These are phyloP conservation scores for Lepidurus couesii DNA, from an alignment of 1,140 invertebrate species.

Conservation along the genomic window DNA sequence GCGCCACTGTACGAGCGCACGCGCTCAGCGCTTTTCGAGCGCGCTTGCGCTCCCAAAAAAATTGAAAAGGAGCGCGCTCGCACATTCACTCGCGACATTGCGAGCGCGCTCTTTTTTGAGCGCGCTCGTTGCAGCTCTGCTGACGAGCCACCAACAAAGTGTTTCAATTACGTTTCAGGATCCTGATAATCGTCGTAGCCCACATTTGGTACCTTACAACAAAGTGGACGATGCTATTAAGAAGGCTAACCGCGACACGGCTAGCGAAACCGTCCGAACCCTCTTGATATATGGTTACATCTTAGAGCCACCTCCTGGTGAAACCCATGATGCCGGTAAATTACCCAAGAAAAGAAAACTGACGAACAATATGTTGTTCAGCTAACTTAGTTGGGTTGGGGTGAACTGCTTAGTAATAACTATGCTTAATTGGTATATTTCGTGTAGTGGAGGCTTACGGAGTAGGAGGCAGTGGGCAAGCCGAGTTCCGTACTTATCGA, in stretches of 20 bases:
- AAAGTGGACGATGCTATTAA: conserved; percentile 98
- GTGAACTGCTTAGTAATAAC: background rate
- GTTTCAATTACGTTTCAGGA: conserved; percentile 54
- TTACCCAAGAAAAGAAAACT: background rate
- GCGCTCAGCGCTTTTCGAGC: no score
- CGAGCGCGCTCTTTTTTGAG: no score
- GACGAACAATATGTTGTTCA: background rate
- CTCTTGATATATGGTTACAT: conserved; percentile 95
- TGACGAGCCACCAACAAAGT: conserved; percentile 33
- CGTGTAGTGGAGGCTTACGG: conserved; percentile 24
- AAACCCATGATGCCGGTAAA: conserved; percentile 72
- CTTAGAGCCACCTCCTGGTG: conserved; percentile 91
- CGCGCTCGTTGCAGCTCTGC: no score
- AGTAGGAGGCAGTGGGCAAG: conserved; percentile 11
- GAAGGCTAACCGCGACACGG: conserved; percentile 94
- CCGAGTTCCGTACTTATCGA: conserved; percentile 79
- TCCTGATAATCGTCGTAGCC: conserved; percentile 82
- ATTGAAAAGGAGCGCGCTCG: no score
- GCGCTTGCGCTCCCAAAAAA: no score
- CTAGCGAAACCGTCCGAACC: conserved; percentile 91
- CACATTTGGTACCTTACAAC: conserved; percentile 92
- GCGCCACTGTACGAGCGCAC: no score
- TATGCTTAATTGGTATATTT: background rate
- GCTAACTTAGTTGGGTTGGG: background rate
- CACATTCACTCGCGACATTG: no score